These are phyloP conservation scores for Borostomias antarcticus DNA, from an alignment of 2,797 vertebrate genomes.

Conservation along the genomic window DNA sequence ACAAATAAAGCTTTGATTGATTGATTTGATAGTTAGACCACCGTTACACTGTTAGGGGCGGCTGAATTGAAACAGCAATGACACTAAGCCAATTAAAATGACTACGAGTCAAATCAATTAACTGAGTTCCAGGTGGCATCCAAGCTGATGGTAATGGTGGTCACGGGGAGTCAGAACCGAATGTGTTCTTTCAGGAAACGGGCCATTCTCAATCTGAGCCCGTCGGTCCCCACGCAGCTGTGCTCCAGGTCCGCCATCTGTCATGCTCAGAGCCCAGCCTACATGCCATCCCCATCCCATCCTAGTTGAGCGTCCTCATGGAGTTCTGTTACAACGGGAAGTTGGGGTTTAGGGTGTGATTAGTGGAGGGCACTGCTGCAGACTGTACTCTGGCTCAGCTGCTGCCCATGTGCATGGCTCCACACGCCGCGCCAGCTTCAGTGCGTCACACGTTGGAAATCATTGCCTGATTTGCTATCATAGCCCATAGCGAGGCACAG, in stretches of 20 bases:
- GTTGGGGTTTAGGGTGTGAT: constrained; percentile 7
- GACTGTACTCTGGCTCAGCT: neutral
- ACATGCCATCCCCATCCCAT: neutral
- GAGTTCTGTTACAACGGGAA: neutral
- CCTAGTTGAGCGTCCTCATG: neutral
- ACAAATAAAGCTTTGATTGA: no score
- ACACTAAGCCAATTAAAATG: constrained; percentile 53
- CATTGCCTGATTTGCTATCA: neutral
- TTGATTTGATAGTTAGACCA: no score
- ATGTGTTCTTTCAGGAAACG: neutral
- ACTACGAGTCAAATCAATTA: constrained; percentile 63
- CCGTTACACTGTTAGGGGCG: constrained; percentile 45
- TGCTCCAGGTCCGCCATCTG: constrained; percentile 10
- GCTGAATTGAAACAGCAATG: constrained; percentile 41
- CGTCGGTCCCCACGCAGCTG: neutral
- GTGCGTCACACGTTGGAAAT: no score
- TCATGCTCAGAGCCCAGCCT: neutral
- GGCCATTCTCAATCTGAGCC: constrained; percentile 12
- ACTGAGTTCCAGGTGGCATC: constrained; percentile 12
- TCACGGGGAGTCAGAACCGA: neutral
- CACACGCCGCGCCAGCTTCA: neutral
- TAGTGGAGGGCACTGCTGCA: neutral
- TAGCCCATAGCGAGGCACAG: neutral
- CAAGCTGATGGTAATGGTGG: neutral
- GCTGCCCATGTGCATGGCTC: neutral